These are phyloP conservation scores for Barbus barbus DNA, from an alignment of 2,113 vertebrate species.

Conservation along the genomic window DNA sequence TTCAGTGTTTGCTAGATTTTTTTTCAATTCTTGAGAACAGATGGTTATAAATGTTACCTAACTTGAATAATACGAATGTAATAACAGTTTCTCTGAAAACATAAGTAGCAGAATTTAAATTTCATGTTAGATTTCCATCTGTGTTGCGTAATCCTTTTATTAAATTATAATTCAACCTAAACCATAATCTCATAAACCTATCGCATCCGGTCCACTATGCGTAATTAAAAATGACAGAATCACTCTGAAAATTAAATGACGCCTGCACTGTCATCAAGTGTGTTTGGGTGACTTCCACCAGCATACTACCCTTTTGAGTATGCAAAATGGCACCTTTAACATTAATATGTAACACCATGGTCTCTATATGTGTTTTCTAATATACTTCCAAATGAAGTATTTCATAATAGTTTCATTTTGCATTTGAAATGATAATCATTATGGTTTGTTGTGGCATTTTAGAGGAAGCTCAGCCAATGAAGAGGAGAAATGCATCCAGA, in stretches of 20 bases:
- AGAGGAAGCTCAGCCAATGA: constrained; percentile 33
- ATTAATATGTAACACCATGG: background rate
- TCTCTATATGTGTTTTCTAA: background rate
- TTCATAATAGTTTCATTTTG: background rate
- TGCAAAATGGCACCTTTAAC: background rate
- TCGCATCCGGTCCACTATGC: background rate
- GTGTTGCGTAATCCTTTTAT: constrained; percentile 8
- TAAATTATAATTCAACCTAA: constrained; percentile 21
- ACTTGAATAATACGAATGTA: background rate
- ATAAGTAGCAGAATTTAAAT: background rate
- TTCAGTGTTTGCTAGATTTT: background rate
- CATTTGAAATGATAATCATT: background rate
- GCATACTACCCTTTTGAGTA: background rate
- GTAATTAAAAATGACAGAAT: background rate
- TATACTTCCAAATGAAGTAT: background rate
- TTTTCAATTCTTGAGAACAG: background rate
- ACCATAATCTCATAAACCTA: constrained; percentile 21
- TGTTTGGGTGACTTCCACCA: background rate
- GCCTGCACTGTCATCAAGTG: background rate
- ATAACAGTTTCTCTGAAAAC: constrained; percentile 6
- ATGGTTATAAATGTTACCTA: background rate
- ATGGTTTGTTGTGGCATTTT: constrained; percentile 2
- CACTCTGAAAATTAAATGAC: constrained; percentile 10
- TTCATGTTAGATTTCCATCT: background rate
- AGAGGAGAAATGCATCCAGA: constrained; percentile 10